phyloP scores from a whole-genome alignment of 2,113 vertebrate genomes.

The Paedocypris sp. region DNA sequence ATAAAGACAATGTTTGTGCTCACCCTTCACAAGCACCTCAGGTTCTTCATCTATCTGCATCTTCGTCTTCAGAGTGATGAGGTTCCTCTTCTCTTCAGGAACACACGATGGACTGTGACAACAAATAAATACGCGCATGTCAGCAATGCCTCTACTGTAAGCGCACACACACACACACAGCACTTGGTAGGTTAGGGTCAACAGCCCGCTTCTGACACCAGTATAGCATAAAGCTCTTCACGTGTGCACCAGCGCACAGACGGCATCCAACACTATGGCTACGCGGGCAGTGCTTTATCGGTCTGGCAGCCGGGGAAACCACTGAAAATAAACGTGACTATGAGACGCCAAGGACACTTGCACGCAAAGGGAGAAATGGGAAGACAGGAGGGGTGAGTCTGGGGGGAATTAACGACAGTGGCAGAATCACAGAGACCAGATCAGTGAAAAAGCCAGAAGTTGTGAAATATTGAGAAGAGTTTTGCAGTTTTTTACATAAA shows the following conservation, averaged over 20 bases:
- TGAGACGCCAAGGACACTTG: conserved; percentile 47
- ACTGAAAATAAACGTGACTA: conserved; percentile 65
- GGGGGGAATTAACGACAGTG: neutral
- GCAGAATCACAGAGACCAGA: no score
- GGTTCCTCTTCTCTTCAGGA: conserved; percentile 78
- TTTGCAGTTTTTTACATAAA: no score
- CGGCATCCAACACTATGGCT: conserved; percentile 44
- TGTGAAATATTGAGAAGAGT: no score
- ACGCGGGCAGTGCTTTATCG: conserved; percentile 53
- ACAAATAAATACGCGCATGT: conserved; percentile 28
- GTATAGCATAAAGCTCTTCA: conserved; percentile 27
- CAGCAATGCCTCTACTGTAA: conserved; percentile 48
- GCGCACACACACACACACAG: neutral
- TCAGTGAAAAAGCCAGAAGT: no score
- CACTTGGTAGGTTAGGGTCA: neutral
- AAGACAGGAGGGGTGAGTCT: neutral
- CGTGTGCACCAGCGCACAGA: conserved; percentile 33
- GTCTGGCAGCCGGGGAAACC: conserved; percentile 42
- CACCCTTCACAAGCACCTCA: conserved; percentile 81
- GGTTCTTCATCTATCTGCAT: conserved; percentile 69
- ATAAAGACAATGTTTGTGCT: no score
- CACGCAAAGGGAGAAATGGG: conserved; percentile 21
- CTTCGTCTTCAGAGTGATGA: conserved; percentile 76
- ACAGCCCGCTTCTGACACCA: conserved; percentile 5
- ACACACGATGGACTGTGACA: conserved; percentile 59